phyloP scores from a whole-genome alignment of 2,888 invertebrate genomes.

The Drosophila neonasuta region DNA sequence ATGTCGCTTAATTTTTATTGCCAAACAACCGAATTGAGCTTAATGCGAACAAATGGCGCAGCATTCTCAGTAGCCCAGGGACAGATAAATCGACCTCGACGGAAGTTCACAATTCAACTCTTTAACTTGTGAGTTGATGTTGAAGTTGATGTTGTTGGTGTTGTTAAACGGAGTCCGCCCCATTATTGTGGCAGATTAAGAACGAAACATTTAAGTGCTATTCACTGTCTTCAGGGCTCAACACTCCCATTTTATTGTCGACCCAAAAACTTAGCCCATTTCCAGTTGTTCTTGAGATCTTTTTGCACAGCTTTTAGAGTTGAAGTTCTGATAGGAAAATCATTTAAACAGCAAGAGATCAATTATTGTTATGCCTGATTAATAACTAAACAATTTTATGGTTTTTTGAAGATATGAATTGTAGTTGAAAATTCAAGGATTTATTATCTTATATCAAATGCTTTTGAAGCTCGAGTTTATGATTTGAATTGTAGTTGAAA shows the following conservation, averaged over 20 bases:
- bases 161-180: slow-evolving; percentile 2
- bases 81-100: slow-evolving; percentile 50
- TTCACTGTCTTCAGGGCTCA: slow-evolving; percentile 12
- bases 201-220: slow-evolving; percentile 11
- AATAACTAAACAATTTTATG: neutral
- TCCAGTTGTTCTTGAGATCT: neutral
- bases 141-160: neutral
- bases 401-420: too few relatives aligned
- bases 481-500: too few relatives aligned
- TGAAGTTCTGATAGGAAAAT: neutral
- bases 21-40: slow-evolving; percentile 61
- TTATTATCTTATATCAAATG: too few relatives aligned
- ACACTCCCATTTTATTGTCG: slow-evolving; percentile 2
- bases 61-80: slow-evolving; percentile 16
- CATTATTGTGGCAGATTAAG: slow-evolving; percentile 18
- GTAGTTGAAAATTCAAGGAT: too few relatives aligned
- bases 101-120: slow-evolving; percentile 13
- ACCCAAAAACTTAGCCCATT: slow-evolving; percentile 4
- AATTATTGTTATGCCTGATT: neutral
- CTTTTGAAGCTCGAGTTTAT: too few relatives aligned
- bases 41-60: slow-evolving; percentile 61
- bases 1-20: slow-evolving; percentile 66
- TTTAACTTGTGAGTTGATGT: neutral
- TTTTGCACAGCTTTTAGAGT: neutral
- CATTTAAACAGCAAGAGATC: neutral